phyloP scores from a whole-genome alignment of 2,113 vertebrate species.

The Ibidorhyncha struthersii region DNA sequence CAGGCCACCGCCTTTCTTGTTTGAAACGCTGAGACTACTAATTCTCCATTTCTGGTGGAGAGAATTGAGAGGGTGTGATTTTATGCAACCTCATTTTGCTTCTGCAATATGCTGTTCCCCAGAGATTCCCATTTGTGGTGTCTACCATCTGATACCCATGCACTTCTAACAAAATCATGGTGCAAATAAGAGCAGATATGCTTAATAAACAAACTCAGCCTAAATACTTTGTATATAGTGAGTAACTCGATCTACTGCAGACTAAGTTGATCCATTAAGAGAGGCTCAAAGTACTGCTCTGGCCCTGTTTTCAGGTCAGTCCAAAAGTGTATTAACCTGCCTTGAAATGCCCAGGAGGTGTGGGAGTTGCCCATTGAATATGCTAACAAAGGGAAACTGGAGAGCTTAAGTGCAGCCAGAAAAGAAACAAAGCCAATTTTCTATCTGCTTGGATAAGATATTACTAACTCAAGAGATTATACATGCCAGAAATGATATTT shows the following conservation, averaged over 20 bases:
- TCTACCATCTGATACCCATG: not conserved
- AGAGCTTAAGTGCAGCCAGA: not conserved
- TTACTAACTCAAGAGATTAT: not conserved
- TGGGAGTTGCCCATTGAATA: not conserved
- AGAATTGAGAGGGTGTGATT: not conserved
- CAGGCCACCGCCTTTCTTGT: not conserved
- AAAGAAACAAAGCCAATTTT: conserved; percentile 7
- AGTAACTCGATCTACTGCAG: not conserved
- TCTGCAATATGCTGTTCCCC: not conserved
- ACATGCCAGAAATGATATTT: not conserved
- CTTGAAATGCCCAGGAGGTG: not conserved
- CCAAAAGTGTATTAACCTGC: not conserved
- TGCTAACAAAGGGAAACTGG: not conserved
- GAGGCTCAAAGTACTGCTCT: not conserved
- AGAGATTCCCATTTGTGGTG: not conserved
- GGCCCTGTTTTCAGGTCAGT: not conserved
- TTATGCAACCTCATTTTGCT: not conserved
- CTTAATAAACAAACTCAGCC: not conserved
- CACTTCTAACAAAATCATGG: not conserved
- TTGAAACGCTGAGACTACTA: not conserved
- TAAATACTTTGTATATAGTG: not conserved
- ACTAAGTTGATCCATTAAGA: not conserved
- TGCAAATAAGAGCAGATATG: not conserved
- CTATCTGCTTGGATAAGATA: not conserved
- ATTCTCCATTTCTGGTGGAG: not conserved